A percentile compares a stretch with the other conserved stretches of the same genome.
Evolutionary conservation across 2,888 invertebrate genomes (phyloP).

Genomic region (Cordilura impudica): DNA sequence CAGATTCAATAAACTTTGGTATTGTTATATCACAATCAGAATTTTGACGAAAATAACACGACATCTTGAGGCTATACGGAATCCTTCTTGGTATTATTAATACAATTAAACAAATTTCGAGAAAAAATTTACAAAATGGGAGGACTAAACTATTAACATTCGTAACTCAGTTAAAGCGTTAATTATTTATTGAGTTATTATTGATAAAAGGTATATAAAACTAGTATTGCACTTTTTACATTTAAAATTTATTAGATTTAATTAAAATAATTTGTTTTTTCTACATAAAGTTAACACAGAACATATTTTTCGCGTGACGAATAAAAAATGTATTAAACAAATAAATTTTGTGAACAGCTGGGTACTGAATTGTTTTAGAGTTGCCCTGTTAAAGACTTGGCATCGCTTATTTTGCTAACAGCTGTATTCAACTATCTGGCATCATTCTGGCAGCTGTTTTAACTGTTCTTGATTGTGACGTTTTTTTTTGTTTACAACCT

Average conservation of each 20-base stretch:
- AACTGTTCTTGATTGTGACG: slow-evolving; percentile 31
- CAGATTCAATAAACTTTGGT: slow-evolving; percentile 81
- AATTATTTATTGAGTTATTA: background rate
- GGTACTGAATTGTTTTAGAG: background rate
- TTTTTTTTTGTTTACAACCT: slow-evolving; percentile 52
- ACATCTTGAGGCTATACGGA: slow-evolving; percentile 79
- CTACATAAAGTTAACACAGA: too few relatives aligned
- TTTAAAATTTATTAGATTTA: background rate
- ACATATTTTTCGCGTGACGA: background rate
- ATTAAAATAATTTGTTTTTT: background rate
- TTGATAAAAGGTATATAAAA: background rate
- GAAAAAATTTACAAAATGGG: background rate
- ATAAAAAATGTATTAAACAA: background rate
- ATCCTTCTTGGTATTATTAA: slow-evolving; percentile 1
- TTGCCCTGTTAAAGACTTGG: background rate
- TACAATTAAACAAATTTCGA: background rate
- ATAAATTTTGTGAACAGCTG: slow-evolving; percentile 19
- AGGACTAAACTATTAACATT: too few relatives aligned
- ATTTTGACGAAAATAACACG: slow-evolving; percentile 85
- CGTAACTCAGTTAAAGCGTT: background rate
- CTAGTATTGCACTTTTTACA: slow-evolving; percentile 34
- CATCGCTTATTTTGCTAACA: background rate
- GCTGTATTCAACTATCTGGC: background rate
- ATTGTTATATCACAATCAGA: slow-evolving; percentile 84
- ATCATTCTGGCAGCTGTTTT: background rate